Evolutionary conservation across 2,888 invertebrate species (phyloP), one percentile per base, ranked within the genome.

Genomic region (Liodrosophila aerea): DNA sequence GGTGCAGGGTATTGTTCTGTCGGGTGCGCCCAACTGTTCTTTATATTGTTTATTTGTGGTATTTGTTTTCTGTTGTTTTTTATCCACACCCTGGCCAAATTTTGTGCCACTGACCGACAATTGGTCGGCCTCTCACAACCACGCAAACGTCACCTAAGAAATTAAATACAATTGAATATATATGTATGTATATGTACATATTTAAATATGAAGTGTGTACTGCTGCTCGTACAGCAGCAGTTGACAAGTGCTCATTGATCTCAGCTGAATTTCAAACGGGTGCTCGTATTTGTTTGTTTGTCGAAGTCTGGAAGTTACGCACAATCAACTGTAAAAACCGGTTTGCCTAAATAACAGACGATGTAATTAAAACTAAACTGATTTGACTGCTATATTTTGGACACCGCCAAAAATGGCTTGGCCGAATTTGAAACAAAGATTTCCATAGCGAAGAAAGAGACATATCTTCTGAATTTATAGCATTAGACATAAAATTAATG

Each of bases 101-200:
- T 69, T 69, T 83, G 83, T 81, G 83, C 81, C 76, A 81, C 69
- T 81, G 81, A 82, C 81, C 81, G 83, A 83, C 66, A 80, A 78
- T 64, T 64, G 64, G 70, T 34, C 64, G 62, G 64, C 54, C 46
- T 46, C 58, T 36, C 31, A 53, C 62, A 69, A 69, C 64, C 71
- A 71, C 58, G 27, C 53, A 39, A 27, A 27, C 27, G 63, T 37
- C 49, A 36, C 37, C 36, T 33, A 22, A 2, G 39, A 7, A 1
- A 37, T 37, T 37, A 4, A 37, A 15, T 37, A 16, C n/a, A 22
- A 5, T 37, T 5, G n/a, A 18, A 18, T 39, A 18, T 7, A 18
- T 18, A 11, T n/a, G 11, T 7, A 39, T n/a, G n/a, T 13, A 37
- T 15, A 8, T 13, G 13, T 36, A 13, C 34, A 36, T 13, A 8